Evolutionary conservation across 1,140 invertebrate species (phyloP).

Genomic region (Aphaenogaster ashmeadi): DNA sequence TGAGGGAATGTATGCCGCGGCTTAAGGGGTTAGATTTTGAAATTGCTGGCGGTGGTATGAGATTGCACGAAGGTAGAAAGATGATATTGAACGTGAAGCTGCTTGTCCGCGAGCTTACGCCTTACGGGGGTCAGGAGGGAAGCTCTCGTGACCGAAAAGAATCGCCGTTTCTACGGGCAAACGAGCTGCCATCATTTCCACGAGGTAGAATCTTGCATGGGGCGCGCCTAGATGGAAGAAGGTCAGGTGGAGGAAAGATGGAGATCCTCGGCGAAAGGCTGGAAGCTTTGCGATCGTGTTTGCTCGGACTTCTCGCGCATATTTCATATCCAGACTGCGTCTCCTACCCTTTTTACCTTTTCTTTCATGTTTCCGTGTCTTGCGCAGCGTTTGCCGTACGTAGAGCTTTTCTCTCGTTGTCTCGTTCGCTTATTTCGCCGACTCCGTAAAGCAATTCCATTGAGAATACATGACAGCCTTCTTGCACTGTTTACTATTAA

Average conservation of each 20-base stretch:
- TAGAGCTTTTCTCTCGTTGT: constrained; percentile 36
- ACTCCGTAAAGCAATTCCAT: not conserved
- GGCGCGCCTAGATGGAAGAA: constrained; percentile 44
- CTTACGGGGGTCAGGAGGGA: constrained; percentile 10
- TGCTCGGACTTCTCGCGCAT: constrained; percentile 64
- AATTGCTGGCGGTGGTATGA: constrained; percentile 45
- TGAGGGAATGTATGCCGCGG: constrained; percentile 29
- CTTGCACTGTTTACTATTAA: constrained; percentile 3
- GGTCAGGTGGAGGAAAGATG: constrained; percentile 37
- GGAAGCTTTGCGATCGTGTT: constrained; percentile 52
- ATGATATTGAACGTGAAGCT: constrained; percentile 54
- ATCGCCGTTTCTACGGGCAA: constrained; percentile 53
- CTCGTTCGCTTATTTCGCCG: constrained; percentile 7
- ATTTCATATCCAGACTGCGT: constrained; percentile 53
- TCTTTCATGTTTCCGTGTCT: constrained; percentile 45
- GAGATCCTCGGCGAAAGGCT: constrained; percentile 29
- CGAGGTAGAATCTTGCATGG: constrained; percentile 59
- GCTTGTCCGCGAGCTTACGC: constrained; percentile 62
- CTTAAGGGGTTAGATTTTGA: constrained; percentile 58
- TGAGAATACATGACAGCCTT: not conserved
- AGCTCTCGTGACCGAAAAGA: constrained; percentile 58
- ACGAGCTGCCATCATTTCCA: constrained; percentile 58
- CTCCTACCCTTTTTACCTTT: constrained; percentile 25
- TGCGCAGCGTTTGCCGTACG: not conserved
- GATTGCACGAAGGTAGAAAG: constrained; percentile 46